Base-by-base conservation (phyloP, 2,113 vertebrate species). In the Anseranas semipalmata region DNA sequence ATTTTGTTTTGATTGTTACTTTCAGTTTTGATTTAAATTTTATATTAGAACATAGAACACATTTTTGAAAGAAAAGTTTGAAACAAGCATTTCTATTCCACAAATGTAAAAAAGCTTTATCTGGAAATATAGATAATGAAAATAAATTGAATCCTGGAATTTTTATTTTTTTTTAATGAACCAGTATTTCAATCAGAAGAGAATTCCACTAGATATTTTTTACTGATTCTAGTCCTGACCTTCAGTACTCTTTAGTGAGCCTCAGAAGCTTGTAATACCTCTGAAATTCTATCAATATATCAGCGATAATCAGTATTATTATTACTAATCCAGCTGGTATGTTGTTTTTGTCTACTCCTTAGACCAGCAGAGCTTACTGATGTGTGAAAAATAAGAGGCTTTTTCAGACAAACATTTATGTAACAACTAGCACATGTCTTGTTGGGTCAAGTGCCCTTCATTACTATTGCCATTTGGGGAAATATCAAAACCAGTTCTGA, bases 1-100 rank as follows among this genome's bases (percentile, higher is more conserved):
- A 97, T 96, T 96, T 85, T 93, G 91, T 94, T 96, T 94, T 95
- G 95, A 97, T 96, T 88, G 63, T 86, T 96, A 87, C 74, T 83
- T 93, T 91, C 87, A 88, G 67, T 58, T 91, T 91, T 94, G 82
- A 96, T 91, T 96, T 94, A 77, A 78, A 87, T 93, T 91, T 95
- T 85, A 65, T 83, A 94, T 88, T 80, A 91, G 71, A 94, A 90
- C 43, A 85, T 21, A 70, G 81, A 85, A 66, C 58, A 88, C 43
- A 85, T 93, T 94, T 94, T 90, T 87, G 12, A 89, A 93, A 86
- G 48, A 92, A 89, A 96, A 94, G 46, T 95, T 95, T 95, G 46
- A 92, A 96, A 89, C 75, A 94, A 75, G 33, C 35, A 81, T 84
- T 93, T 81, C 55, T 88, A 24, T 55, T 94, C 35, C 68, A 83